Evolutionary conservation across 2,888 invertebrate genomes (phyloP).

Genomic region (Agapostemon virescens): DNA sequence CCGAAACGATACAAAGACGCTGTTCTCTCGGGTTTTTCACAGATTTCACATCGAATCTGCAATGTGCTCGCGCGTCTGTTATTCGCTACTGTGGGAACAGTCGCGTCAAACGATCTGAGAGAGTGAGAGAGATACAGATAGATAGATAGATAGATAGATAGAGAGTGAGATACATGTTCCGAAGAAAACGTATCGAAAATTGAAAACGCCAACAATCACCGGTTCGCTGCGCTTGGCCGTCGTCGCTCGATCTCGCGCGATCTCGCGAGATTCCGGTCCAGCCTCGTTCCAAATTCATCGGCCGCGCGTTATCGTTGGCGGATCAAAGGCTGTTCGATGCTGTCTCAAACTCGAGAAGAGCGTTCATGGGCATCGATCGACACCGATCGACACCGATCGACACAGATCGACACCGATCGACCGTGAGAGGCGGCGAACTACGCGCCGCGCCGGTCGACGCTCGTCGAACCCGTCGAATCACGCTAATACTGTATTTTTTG

Average conservation of each 20-base stretch:
- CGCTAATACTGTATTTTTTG: conserved; percentile 16
- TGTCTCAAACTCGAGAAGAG: neutral
- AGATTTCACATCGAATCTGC: neutral
- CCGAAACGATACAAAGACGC: neutral
- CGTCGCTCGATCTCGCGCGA: neutral
- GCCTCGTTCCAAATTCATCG: conserved; percentile 2
- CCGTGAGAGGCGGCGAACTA: neutral
- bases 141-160: too few relatives aligned
- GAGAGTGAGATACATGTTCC: too few relatives aligned
- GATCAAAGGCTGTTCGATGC: conserved; percentile 8
- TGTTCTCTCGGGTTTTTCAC: neutral
- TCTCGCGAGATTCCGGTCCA: neutral
- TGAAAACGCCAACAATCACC: too few relatives aligned
- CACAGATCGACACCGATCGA: neutral
- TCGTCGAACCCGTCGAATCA: neutral
- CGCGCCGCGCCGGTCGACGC: neutral
- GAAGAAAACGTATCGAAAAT: conserved; percentile 19
- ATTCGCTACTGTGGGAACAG: too few relatives aligned
- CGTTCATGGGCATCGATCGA: neutral
- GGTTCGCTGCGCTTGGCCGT: neutral
- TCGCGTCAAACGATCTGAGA: too few relatives aligned
- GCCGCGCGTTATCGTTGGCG: neutral
- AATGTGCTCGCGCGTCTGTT: neutral
- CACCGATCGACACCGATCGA: neutral
- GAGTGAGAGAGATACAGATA: too few relatives aligned